Evolutionary conservation across 2,113 vertebrate genomes (phyloP), one percentile per base, ranked within the genome.

Genomic region (Gopherus evgoodei): DNA sequence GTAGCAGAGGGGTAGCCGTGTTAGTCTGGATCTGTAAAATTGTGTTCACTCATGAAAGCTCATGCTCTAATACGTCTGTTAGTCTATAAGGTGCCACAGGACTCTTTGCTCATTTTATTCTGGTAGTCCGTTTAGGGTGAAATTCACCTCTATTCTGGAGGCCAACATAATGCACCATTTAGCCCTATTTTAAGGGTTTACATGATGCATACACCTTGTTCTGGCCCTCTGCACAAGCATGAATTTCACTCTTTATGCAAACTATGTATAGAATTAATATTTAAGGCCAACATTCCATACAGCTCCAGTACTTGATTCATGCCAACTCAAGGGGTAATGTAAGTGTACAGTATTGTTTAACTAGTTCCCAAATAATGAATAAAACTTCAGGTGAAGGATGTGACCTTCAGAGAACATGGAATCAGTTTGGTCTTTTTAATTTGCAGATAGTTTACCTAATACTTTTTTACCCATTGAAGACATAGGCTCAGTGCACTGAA

Each of bases 341-440:
- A 84, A 95, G 95, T 90, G 95, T 92, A 92, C 29, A 93, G 92
- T 89, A 94, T 93, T 95, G 91, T 94, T 94, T 95, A 96, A 95
- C 92, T 91, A 95, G 86, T 87, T 93, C 88, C 93, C 92, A 92
- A 93, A 91, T 96, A 97, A 96, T 96, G 96, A 96, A 96, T 94
- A 96, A 97, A 94, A 72, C 78, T 65, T 90, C 88, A 89, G 81
- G 93, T 94, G 90, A 94, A 96, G 94, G 97, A 91, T 89, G 90
- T 97, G 97, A 97, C 97, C 97, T 97, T 97, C 97, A 95, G 86
- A 96, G 95, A 94, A 81, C 91, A 91, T 14, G 75, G 96, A 94
- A 96, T 89, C 91, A 93, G 86, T 97, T 96, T 94, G n/a, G 65
- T 97, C 96, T 93, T 97, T 95, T 97, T 93, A 94, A 95, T 96